Conservation (phyloP, 2,113 vertebrate genomes). For the Canis aureus region DNA sequence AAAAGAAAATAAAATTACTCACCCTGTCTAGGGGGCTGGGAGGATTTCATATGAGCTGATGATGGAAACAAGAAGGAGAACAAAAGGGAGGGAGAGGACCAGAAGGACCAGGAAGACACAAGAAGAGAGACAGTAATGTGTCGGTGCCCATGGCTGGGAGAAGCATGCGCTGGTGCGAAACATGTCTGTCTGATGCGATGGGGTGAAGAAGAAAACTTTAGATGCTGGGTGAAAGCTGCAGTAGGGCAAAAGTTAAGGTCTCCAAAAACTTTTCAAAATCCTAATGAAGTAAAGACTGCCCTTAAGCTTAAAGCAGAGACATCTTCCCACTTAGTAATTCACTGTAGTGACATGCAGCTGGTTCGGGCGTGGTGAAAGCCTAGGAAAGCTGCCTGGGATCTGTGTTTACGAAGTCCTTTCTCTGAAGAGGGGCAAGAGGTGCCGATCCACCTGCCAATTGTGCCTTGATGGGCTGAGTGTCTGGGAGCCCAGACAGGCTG, state of each 20-base stretch:
- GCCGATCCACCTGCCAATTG: not conserved
- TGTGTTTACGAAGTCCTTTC: not conserved
- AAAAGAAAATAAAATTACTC: conserved; percentile 82
- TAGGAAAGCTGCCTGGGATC: not conserved
- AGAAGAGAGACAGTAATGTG: conserved; percentile 74
- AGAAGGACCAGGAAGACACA: conserved; percentile 66
- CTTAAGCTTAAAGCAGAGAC: not conserved
- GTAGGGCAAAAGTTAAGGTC: not conserved
- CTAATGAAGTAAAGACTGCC: not conserved
- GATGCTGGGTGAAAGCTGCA: conserved; percentile 31
- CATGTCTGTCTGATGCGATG: not conserved
- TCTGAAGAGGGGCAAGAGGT: not conserved
- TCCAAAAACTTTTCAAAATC: conserved; percentile 10
- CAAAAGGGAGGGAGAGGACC: conserved; percentile 48
- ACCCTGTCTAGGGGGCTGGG: conserved; percentile 81
- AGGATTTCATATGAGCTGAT: conserved; percentile 79
- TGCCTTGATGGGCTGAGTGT: not conserved
- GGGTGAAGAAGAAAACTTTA: not conserved
- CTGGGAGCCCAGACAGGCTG: not conserved
- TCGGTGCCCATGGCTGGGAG: not conserved
- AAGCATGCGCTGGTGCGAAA: conserved; percentile 21
- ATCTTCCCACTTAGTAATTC: not conserved
- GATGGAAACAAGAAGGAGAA: conserved; percentile 68
- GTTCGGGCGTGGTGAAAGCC: not conserved
- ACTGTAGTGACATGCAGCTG: not conserved